Evolutionary conservation across 2,888 invertebrate genomes (phyloP), one percentile per base, ranked within the genome.

Genomic region (Epinotia brunnichana): DNA sequence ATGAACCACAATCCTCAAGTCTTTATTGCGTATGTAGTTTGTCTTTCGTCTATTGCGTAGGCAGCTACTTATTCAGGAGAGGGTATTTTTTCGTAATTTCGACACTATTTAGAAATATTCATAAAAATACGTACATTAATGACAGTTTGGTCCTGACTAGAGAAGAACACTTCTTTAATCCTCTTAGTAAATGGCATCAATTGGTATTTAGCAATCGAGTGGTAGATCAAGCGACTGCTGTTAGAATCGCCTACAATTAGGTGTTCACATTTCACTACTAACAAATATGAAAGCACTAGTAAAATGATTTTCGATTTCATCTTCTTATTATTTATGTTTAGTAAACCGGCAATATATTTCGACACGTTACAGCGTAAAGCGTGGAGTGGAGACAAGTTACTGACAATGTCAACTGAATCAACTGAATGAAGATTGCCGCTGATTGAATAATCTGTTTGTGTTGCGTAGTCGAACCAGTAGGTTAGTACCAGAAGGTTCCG

Each of bases 101-200:
- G 35, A 9, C 35, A 35, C 35, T 35, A 0, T 35, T 35, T 35
- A 9, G 7, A 4, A 4, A 13, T 44, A 44, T 13, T 44, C 44
- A 13, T 48, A 48, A 48, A n/a, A n/a, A 48, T n/a, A 83, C 86
- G 86, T 78, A 89, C 88, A 67, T 79, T 83, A 21, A 88, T 88
- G 7, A 79, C 73, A 29, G 70, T 76, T 69, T 83, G 80, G 1
- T 81, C 78, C 0, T 77, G 75, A 68, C 83, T 87, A 66, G 75
- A 83, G 56, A 77, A 89, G 69, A 88, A 88, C 7, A 84, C 77
- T 62, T 82, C 78, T 74, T 88, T 87, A 7, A 80, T 82, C 60
- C 87, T 80, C 70, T 81, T 87, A 2, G 77, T 73, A 15, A 83
- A 83, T 1, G 87, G 88, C 21, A 86, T 82, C 0, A 80, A 80